phyloP scores from a whole-genome alignment of 2,888 invertebrate genomes.

The Melanotus villosus region DNA sequence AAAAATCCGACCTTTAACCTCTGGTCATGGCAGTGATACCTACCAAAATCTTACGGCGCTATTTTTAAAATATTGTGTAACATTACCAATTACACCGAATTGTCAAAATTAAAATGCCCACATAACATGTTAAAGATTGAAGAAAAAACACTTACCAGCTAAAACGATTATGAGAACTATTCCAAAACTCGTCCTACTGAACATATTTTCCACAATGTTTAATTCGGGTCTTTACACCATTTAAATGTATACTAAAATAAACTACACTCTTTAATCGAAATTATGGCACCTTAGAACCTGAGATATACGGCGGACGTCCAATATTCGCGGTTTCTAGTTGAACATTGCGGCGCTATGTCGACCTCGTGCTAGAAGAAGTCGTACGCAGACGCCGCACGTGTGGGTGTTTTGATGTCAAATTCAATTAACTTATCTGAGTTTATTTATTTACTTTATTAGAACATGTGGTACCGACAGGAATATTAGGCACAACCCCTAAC shows the following conservation, averaged over 20 bases:
- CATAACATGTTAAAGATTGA: neutral
- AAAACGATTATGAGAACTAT: neutral
- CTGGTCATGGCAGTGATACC: no score
- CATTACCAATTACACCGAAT: no score
- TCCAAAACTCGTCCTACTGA: neutral
- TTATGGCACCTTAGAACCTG: neutral
- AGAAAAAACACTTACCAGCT: neutral
- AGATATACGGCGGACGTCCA: conserved; percentile 1
- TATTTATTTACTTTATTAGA: conserved; percentile 1
- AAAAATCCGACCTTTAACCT: no score
- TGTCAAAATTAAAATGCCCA: no score
- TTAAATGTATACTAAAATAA: neutral
- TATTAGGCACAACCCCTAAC: no score
- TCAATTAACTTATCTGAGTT: neutral
- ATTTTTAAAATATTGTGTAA: no score
- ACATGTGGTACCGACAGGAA: no score
- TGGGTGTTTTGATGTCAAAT: conserved; percentile 17
- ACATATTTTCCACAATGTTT: conserved; percentile 4
- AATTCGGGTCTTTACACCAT: neutral
- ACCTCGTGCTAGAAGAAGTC: conserved; percentile 25
- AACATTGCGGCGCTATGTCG: conserved; percentile 16
- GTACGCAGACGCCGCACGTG: conserved; percentile 27
- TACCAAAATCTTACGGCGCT: no score
- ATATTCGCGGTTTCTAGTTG: conserved; percentile 31
- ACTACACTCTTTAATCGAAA: neutral